Conservation (phyloP, 1,140 invertebrate species). For the Adelges cooleyi region DNA sequence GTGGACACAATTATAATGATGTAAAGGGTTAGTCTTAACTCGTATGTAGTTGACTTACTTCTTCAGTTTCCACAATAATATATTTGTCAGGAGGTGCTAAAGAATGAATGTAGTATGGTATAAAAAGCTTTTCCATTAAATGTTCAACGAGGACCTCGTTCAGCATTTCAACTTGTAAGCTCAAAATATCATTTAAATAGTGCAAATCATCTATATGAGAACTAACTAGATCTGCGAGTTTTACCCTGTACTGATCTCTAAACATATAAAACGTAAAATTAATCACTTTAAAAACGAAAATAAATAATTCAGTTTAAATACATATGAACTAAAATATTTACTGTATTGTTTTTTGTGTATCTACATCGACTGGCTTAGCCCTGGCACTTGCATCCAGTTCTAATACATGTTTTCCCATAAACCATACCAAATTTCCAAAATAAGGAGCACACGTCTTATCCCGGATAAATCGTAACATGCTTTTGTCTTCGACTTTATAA, state of each 20-base stretch:
- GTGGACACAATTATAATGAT: too few species aligned
- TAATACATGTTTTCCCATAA: conserved; percentile 95
- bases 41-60: too few species aligned
- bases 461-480: conserved; percentile 91
- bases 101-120: conserved; percentile 91
- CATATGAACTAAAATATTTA: conserved; percentile 1
- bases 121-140: conserved; percentile 80
- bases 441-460: conserved; percentile 93
- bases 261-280: conserved; percentile 36
- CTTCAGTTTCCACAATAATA: conserved; percentile 39
- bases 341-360: conserved; percentile 68
- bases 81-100: conserved; percentile 43
- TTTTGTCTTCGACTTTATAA: conserved; percentile 85
- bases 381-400: conserved; percentile 91
- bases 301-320: too few species aligned
- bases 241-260: conserved; percentile 29
- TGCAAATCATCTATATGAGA: conserved; percentile 96
- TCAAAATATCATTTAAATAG: conserved; percentile 94
- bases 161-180: conserved; percentile 79
- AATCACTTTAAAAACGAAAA: background rate
- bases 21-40: too few species aligned
- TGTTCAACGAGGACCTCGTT: conserved; percentile 95
- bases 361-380: conserved; percentile 44
- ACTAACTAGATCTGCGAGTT: conserved; percentile 82
- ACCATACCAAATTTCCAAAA: conserved; percentile 98